Evolutionary conservation across 2,888 invertebrate genomes (phyloP).

Genomic region (Plebejus melissa): DNA sequence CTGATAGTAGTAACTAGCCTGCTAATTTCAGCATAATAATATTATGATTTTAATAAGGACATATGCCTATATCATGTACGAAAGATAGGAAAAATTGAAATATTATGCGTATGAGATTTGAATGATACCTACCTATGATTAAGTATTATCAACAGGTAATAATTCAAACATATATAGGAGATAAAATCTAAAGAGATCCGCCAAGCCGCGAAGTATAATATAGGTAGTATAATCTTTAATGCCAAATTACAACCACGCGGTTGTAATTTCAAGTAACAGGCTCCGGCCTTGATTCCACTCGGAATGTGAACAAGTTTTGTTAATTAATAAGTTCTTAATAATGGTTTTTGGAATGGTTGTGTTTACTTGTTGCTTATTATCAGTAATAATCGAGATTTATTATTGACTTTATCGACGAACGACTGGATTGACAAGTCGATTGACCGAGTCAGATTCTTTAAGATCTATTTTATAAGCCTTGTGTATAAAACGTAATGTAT

Average conservation of each 20-base stretch:
- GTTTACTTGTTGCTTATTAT: neutral
- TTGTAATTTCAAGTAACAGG: neutral
- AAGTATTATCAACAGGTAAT: no score
- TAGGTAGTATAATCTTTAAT: neutral
- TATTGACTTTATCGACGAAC: neutral
- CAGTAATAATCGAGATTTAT: neutral
- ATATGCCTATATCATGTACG: no score
- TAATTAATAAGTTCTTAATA: neutral
- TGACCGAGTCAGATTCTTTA: neutral
- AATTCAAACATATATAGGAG: neutral
- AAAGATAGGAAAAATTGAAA: no score
- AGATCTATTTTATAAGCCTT: neutral
- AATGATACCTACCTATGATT: no score
- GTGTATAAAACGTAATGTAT: neutral
- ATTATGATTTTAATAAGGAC: no score
- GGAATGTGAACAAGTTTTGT: neutral
- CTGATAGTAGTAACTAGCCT: no score
- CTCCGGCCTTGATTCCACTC: neutral
- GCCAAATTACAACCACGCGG: neutral
- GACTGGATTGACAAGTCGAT: neutral
- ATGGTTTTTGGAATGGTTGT: neutral
- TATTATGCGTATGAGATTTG: no score
- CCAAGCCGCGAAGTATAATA: neutral
- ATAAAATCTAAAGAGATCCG: neutral
- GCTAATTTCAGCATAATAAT: no score